Evolutionary conservation across 1,140 invertebrate species (phyloP), one percentile per base, ranked within the genome.

Genomic region (Teleopsis dalmanni): DNA sequence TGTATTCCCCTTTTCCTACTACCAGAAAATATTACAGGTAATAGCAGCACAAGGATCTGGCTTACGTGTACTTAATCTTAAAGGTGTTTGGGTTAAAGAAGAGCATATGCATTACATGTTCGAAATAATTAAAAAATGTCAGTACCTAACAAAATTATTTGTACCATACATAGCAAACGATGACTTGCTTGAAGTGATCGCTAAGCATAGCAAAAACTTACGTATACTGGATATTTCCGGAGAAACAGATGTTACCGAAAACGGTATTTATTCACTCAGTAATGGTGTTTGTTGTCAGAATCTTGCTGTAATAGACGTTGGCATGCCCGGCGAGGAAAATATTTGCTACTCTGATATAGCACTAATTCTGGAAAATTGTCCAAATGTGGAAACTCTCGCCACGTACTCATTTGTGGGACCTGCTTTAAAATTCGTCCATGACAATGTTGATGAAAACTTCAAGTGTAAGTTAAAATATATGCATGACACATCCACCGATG

Each of bases 81-180:
- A 82, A 73, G 80, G 81, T 19, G 76, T 84, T 29, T 82, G 81
- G 81, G 78, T 82, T 19, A 76, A 79, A 65, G 80, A 82, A 46
- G 80, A 83, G 43, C 77, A 79, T 52, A 74, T 81, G 53, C 61
- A 73, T 38, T 70, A 80, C n/a, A 72, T 83, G 64, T 78, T 76
- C 48, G 69, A 78, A 4, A 64, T 81, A 23, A 72, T 82, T 4
- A 70, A 74, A 45, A 76, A 77, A 29, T 69, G 80, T 47, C 72
- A 62, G 19, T 67, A 77, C 53, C 63, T 83, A 38, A 76, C 76
- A 16, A 75, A 74, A 40, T 58, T 83, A 0, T 76, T 78, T 58
- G 81, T 83, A 52, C 81, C 82, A 0, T 80, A 82, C 47, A 83
- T 82, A 52, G 80, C 81, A 10, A 81, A 82, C 52, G 81, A 83